Conservation (phyloP, 2,888 invertebrate genomes). For the Leistus spinibarbis region DNA sequence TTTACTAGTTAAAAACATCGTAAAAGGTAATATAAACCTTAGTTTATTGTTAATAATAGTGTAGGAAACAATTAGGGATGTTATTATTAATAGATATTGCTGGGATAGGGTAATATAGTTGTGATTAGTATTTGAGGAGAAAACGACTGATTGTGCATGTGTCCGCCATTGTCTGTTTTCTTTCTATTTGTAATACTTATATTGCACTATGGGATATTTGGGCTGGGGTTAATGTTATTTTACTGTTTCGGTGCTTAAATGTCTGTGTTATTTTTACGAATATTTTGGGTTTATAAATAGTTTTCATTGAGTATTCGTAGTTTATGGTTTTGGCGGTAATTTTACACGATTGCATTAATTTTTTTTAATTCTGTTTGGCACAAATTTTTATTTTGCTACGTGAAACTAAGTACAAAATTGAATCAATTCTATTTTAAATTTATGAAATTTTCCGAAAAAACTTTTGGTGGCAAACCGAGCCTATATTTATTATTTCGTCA, state of each 20-base stretch:
- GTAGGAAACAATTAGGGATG: neutral
- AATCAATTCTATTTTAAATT: too few species aligned
- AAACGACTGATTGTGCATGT: slow-evolving; percentile 19
- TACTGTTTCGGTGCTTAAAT: neutral
- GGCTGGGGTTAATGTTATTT: neutral
- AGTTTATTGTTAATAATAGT: neutral
- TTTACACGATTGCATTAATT: neutral
- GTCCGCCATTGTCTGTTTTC: slow-evolving; percentile 37
- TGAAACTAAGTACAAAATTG: neutral
- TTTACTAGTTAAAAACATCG: neutral
- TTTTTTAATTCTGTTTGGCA: neutral
- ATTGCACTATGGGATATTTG: neutral
- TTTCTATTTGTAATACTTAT: slow-evolving; percentile 25
- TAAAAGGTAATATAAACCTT: neutral
- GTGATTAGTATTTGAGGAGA: neutral
- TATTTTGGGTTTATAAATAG: neutral
- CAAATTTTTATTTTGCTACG: neutral
- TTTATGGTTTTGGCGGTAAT: neutral
- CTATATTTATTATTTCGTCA: too few species aligned
- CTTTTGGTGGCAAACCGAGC: too few species aligned
- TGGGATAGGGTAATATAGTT: neutral
- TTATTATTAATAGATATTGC: neutral
- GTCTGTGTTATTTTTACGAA: neutral
- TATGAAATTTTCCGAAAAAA: too few species aligned
- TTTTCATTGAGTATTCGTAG: neutral